Evolutionary conservation across 2,113 vertebrate species (phyloP).

Genomic region (Cacatua alba): DNA sequence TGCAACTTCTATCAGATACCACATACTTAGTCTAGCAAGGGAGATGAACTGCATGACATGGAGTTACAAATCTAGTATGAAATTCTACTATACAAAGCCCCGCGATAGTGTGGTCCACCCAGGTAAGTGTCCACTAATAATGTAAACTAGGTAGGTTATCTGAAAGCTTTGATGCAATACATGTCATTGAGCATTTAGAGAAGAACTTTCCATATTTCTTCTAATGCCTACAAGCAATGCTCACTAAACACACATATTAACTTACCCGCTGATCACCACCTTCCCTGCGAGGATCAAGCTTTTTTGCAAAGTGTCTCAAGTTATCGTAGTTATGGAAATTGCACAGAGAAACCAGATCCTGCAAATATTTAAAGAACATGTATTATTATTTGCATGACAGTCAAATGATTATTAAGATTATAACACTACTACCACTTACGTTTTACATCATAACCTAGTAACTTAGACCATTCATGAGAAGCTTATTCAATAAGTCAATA

Average conservation of each 20-base stretch:
- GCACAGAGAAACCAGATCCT: constrained; percentile 95
- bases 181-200: constrained; percentile 42
- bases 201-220: neutral
- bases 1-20: neutral
- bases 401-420: neutral
- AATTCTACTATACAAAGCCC: neutral
- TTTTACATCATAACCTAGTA: neutral
- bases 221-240: neutral
- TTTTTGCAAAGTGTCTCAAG: constrained; percentile 97
- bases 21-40: neutral
- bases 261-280: constrained; percentile 98
- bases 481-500: neutral
- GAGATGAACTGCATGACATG: neutral
- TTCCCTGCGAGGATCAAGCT: constrained; percentile 96
- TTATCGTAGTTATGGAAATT: constrained; percentile 99
- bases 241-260: constrained; percentile 4
- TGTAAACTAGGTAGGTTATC: neutral
- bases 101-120: neutral
- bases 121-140: neutral
- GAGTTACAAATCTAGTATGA: neutral
- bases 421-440: neutral
- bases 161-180: constrained; percentile 48
- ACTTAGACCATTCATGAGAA: neutral
- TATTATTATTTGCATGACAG: neutral
- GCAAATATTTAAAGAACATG: constrained; percentile 1